Evolutionary conservation across 2,113 vertebrate genomes (phyloP), one percentile per base, ranked within the genome.

Genomic region (Podarcis raffonei): DNA sequence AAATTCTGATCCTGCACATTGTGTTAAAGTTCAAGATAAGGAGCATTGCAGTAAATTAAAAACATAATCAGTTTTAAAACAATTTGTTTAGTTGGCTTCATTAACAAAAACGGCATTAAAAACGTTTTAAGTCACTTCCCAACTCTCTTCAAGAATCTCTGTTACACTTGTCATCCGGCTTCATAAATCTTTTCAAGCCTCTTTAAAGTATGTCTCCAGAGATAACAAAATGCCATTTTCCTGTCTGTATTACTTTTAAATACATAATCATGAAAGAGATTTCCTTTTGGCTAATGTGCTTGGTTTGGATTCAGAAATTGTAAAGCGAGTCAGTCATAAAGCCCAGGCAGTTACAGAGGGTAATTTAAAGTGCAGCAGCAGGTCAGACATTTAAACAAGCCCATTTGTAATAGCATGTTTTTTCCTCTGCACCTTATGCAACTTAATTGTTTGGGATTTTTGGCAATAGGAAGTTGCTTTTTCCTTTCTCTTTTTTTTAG

Each of bases 191-290:
- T 92, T 94, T 92, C 86, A 94, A 94, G 89, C 87, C 91, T 91
- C 86, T 89, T 95, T 93, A 93, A 92, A 93, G 68, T 91, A 80
- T 93, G 86, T 91, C 90, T 95, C 94, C 86, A 94, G 74, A 89
- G 30, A 87, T 94, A 96, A 91, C 93, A 93, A 95, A 96, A 96
- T 94, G 83, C 71, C 78, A 77, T 93, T 92, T 96, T 95, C 95
- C 95, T 94, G 94, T 92, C 93, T 86, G 86, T 91, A 96, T 88
- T 90, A 20, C 35, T 92, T 89, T 90, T 96, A 92, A 94, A 92
- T 95, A 93, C 93, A 89, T 93, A 89, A 92, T 94, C 87, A 90
- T 90, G 93, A 95, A 94, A 95, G 91, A 94, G 35, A 84, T 90
- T 95, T 94, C 92, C 95, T 96, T 83, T 93, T 95, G 78, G 88